A percentile compares a stretch with the other conserved stretches of the same genome.
Evolutionary conservation across 2,888 invertebrate species (phyloP).

Genomic region (Drosophila longiperda): DNA sequence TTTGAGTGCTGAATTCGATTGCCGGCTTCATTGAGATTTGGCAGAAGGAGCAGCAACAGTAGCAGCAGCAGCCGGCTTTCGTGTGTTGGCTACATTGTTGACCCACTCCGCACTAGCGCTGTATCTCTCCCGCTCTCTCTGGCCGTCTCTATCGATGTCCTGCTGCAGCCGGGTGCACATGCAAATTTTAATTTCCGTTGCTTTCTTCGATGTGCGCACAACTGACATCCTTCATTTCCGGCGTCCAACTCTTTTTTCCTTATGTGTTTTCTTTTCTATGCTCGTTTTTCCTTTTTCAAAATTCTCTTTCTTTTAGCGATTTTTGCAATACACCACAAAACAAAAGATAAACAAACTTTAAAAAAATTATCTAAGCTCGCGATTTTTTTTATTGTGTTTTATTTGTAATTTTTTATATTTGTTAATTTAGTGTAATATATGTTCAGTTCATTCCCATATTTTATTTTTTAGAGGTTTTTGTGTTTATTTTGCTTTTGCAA

Average conservation of each 20-base stretch:
- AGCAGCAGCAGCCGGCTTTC: slow-evolving; percentile 24
- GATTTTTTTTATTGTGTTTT: slow-evolving; percentile 3
- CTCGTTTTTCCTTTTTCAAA: neutral
- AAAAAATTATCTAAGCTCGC: slow-evolving; percentile 9
- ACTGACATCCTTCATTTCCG: slow-evolving; percentile 81
- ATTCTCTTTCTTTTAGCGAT: slow-evolving; percentile 1
- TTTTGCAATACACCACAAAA: slow-evolving; percentile 13
- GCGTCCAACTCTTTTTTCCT: slow-evolving; percentile 24
- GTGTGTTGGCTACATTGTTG: slow-evolving; percentile 40
- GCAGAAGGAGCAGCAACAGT: slow-evolving; percentile 17
- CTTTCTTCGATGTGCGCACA: slow-evolving; percentile 75
- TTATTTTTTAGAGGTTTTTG: neutral
- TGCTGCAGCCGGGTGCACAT: slow-evolving; percentile 55
- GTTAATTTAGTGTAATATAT: neutral
- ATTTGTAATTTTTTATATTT: neutral
- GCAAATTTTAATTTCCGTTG: slow-evolving; percentile 82
- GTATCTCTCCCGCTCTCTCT: neutral
- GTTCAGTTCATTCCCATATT: neutral
- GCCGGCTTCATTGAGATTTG: slow-evolving; percentile 43
- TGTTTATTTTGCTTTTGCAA: neutral
- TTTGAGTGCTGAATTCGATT: slow-evolving; percentile 41
- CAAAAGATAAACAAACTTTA: slow-evolving; percentile 30
- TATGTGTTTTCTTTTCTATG: slow-evolving; percentile 4
- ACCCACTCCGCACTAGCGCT: slow-evolving; percentile 8
- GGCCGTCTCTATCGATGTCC: slow-evolving; percentile 15